These are phyloP conservation scores for Styela plicata DNA, from an alignment of 23 tunicate species.

Conservation along the genomic window DNA sequence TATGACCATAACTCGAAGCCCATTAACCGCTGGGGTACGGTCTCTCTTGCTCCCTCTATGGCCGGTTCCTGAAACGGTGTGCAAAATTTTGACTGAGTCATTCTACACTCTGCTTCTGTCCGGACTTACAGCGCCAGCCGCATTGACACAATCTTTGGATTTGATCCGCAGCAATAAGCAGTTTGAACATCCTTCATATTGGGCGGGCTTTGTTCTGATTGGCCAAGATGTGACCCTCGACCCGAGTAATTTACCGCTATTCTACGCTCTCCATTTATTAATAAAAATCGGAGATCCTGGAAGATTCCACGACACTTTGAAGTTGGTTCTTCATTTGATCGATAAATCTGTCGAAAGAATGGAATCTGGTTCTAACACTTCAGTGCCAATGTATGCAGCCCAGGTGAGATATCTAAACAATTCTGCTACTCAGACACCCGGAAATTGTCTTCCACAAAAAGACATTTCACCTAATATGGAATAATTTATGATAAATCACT, in stretches of 20 bases:
- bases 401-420: no score
- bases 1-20: neutral
- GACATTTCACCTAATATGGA: no score
- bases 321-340: conserved; percentile 45
- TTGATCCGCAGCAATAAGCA: conserved; percentile 37
- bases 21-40: conserved; percentile 24
- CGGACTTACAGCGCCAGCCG: conserved; percentile 29
- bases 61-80: conserved; percentile 88
- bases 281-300: conserved; percentile 34
- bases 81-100: conserved; percentile 31
- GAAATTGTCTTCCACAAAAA: no score
- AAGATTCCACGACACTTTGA: conserved; percentile 26
- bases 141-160: conserved; percentile 47
- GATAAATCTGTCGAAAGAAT: conserved; percentile 29
- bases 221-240: conserved; percentile 44
- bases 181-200: conserved; percentile 84
- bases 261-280: conserved; percentile 30
- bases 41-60: conserved; percentile 50
- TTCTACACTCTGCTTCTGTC: conserved; percentile 35
- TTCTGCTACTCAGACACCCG: no score
- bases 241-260: conserved; percentile 21
- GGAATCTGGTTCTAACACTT: neutral
- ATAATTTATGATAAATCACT: no score
- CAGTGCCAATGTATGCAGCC: conserved; percentile 59
- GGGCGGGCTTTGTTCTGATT: conserved; percentile 70